Base-by-base conservation (phyloP, 2,888 invertebrate genomes). In the Fabriciana adippe region DNA sequence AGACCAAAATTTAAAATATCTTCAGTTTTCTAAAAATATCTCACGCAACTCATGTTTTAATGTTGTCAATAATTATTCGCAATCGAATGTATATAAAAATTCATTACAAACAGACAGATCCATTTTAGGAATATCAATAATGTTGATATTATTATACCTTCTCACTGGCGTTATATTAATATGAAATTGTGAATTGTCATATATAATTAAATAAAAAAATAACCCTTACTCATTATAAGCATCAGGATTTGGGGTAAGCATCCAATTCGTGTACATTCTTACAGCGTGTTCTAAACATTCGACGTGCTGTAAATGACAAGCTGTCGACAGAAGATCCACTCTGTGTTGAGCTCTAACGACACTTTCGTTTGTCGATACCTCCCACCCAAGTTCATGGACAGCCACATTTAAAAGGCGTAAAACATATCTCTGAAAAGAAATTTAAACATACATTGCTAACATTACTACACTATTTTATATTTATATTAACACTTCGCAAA, bases 201-300 rank as follows among this genome's bases (percentile, higher is more conserved):
- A n/a, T 18, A n/a, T 15, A 53, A 11, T 16, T 13, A 18, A 45
- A n/a, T 1, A 65, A 16, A n/a, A n/a, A 31, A 41, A 6, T 3
- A 41, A 89, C 48, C 2, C 94, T 94, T 85, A 97, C 96, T 96
- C 95, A 83, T 97, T 97, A 74, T 94, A 94, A 2, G 89, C 87
- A 76, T 96, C 95, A 1, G 97, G 96, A 80, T 96, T 94, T 0
- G 96, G 94, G 0, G 93, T 90, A 66, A 94, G 89, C 84, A 95
- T 95, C 97, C 97, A 97, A 75, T 95, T 95, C 45, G 95, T 94
- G 80, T 96, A 97, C 78, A 96, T 93, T 14, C 93, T 87, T 6
- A 95, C 94, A 0, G 97, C 95, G 67, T 96, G 95, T n/a, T 94
- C 89, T 13, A 97, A 90, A 79, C 97, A 97, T 76, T 95, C 95